Percentiles rank a stretch among this genome's conserved stretches.
These are phyloP conservation scores for Maccullochella peelii DNA, from an alignment of 2,113 vertebrate species.

Conservation along the genomic window DNA sequence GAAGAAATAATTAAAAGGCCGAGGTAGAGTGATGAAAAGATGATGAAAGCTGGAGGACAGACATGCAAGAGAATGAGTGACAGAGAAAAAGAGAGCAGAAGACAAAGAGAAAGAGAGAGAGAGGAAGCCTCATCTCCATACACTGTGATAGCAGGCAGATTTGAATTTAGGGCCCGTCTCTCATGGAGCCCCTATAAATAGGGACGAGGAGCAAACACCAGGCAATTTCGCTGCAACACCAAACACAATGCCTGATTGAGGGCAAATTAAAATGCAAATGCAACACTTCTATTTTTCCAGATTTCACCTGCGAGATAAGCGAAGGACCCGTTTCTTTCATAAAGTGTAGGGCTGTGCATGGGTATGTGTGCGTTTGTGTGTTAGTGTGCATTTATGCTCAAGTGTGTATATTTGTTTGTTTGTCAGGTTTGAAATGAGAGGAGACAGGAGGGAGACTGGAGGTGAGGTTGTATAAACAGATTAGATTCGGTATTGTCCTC, in stretches of 20 bases:
- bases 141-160: slow-evolving; percentile 61
- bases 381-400: slow-evolving; percentile 24
- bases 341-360: slow-evolving; percentile 28
- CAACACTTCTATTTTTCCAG: slow-evolving; percentile 74
- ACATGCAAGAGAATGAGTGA: slow-evolving; percentile 39
- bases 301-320: slow-evolving; percentile 77
- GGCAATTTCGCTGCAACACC: slow-evolving; percentile 70
- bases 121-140: slow-evolving; percentile 60
- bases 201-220: slow-evolving; percentile 71
- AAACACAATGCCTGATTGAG: slow-evolving; percentile 80
- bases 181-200: slow-evolving; percentile 62
- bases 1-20: slow-evolving; percentile 23
- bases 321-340: slow-evolving; percentile 59
- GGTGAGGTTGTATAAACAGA: slow-evolving; percentile 79
- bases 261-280: slow-evolving; percentile 87
- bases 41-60: neutral
- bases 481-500: slow-evolving; percentile 73
- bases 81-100: slow-evolving; percentile 2
- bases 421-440: slow-evolving; percentile 71
- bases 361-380: slow-evolving; percentile 2
- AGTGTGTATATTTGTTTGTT: slow-evolving; percentile 68
- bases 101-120: slow-evolving; percentile 10
- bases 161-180: slow-evolving; percentile 69
- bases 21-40: slow-evolving; percentile 9
- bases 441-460: slow-evolving; percentile 59